Conservation (phyloP, 2,797 vertebrate genomes). For the Hemitrygon akajei region DNA sequence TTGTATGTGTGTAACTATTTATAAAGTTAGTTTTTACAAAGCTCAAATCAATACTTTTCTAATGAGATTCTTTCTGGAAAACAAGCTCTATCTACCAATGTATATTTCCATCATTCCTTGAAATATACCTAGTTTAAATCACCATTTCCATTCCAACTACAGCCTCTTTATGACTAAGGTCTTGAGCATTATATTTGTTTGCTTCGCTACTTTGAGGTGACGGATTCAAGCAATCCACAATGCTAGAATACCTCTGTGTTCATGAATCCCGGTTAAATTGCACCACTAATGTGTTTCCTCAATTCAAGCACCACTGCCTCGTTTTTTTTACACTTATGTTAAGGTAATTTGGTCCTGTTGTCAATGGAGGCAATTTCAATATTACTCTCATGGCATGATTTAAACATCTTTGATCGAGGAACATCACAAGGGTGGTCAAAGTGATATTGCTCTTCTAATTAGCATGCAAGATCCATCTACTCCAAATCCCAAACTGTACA, state of each 20-base stretch:
- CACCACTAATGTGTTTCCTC: neutral
- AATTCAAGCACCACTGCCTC: neutral
- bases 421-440: neutral
- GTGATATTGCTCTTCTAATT: neutral
- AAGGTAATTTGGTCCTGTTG: neutral
- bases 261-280: neutral
- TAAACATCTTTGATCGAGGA: neutral
- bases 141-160: neutral
- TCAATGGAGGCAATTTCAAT: neutral
- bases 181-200: too few species aligned
- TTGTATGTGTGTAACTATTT: neutral
- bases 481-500: neutral
- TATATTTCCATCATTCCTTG: neutral
- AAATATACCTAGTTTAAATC: neutral
- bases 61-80: constrained; percentile 19
- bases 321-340: neutral
- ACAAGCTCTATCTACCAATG: neutral
- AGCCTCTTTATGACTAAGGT: neutral
- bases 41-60: neutral
- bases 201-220: too few species aligned
- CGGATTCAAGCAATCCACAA: too few species aligned
- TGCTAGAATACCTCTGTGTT: too few species aligned
- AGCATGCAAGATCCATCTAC: neutral
- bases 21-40: neutral
- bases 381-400: neutral